Evolutionary conservation across 2,113 vertebrate species (phyloP).

Genomic region (Cairina moschata): DNA sequence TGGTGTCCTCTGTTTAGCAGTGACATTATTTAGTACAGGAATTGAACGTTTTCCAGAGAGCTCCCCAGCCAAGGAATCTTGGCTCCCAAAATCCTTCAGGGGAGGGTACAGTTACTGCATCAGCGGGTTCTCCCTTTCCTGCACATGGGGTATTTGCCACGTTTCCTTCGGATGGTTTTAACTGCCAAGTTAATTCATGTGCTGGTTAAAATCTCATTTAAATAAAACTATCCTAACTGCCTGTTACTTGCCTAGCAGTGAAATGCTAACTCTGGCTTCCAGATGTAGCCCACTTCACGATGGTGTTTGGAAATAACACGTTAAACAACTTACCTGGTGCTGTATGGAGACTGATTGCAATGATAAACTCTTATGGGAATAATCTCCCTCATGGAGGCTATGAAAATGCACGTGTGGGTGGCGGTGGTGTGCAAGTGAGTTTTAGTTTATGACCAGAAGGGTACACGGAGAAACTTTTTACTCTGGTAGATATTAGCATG

Average conservation of each 20-base stretch:
- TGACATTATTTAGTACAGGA: neutral
- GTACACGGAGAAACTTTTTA: neutral
- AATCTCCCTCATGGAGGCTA: neutral
- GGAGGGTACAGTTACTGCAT: fast-evolving
- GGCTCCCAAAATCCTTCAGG: neutral
- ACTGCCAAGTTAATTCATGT: neutral
- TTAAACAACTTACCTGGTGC: neutral
- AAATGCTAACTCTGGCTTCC: neutral
- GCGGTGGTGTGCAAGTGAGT: neutral
- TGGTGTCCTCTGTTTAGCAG: neutral
- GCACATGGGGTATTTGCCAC: fast-evolving
- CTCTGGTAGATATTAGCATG: neutral
- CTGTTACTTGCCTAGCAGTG: neutral
- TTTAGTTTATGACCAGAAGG: neutral
- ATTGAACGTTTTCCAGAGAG: neutral
- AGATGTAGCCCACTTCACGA: fast-evolving
- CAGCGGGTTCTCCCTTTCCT: neutral
- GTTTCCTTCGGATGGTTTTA: neutral
- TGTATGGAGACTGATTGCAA: neutral
- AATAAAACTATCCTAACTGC: neutral
- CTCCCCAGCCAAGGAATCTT: neutral
- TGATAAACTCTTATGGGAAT: neutral
- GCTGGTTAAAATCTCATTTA: neutral
- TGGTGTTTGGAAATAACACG: neutral
- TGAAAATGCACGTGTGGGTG: neutral